phyloP scores from a whole-genome alignment of 2,888 invertebrate species.

The Apamea monoglypha region DNA sequence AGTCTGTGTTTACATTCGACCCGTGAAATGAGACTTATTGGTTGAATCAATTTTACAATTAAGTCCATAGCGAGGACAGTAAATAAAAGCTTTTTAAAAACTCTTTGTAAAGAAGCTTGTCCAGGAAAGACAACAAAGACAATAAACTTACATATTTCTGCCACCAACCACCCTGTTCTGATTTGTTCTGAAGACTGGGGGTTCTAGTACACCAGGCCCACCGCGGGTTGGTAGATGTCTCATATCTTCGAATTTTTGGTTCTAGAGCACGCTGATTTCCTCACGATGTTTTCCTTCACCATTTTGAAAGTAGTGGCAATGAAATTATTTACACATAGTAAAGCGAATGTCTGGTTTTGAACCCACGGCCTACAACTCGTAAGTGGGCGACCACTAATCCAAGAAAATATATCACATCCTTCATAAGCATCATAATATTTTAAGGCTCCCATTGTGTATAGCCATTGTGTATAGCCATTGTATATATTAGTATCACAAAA shows the following conservation, averaged over 20 bases:
- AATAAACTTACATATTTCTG: not conserved
- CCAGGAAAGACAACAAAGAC: not conserved
- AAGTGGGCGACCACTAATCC: too few relatives aligned
- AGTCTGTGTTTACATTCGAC: slow-evolving; percentile 21
- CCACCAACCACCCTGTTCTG: not conserved
- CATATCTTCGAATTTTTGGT: too few relatives aligned
- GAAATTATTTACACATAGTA: too few relatives aligned
- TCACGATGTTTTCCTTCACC: too few relatives aligned
- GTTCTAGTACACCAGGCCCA: not conserved
- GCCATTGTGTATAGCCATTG: not conserved
- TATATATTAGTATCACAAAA: slow-evolving; percentile 1
- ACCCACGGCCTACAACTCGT: too few relatives aligned
- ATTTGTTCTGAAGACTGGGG: not conserved
- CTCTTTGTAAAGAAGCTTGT: too few relatives aligned
- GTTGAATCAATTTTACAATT: not conserved
- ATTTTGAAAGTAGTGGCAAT: too few relatives aligned
- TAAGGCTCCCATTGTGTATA: not conserved
- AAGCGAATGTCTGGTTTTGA: too few relatives aligned
- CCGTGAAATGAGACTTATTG: not conserved
- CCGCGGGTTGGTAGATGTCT: too few relatives aligned
- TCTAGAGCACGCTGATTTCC: too few relatives aligned
- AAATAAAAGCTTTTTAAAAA: too few relatives aligned
- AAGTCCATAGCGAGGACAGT: not conserved
- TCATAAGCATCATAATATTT: not conserved
- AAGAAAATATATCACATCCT: not conserved